These are phyloP conservation scores for Myotis vivesi DNA, from an alignment of 2,797 vertebrate genomes.

Conservation along the genomic window DNA sequence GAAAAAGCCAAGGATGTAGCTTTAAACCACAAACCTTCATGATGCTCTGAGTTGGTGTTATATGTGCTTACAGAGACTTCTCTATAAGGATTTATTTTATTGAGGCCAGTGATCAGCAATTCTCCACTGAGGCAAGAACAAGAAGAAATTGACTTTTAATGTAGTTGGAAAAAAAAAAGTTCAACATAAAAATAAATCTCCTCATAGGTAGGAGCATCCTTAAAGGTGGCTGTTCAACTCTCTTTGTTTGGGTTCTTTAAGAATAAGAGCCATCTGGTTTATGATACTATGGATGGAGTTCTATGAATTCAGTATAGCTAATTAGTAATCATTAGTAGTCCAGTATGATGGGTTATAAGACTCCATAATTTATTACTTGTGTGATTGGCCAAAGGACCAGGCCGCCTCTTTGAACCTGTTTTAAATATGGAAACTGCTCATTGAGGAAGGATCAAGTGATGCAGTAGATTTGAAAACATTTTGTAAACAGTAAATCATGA, in stretches of 20 bases:
- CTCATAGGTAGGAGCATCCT: background rate
- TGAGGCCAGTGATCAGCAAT: background rate
- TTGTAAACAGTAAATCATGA: background rate
- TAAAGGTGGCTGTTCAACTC: background rate
- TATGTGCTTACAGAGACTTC: background rate
- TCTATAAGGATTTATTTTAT: constrained; percentile 27
- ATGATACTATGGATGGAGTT: background rate
- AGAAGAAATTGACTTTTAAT: constrained; percentile 22
- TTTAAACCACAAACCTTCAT: background rate
- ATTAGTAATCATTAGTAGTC: background rate
- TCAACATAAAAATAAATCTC: constrained; percentile 40
- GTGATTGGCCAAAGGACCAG: background rate
- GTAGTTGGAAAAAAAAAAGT: constrained; percentile 9
- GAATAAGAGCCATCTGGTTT: background rate
- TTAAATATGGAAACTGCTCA: constrained; percentile 16
- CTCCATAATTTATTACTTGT: constrained; percentile 50
- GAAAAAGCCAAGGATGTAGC: background rate
- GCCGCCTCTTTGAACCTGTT: background rate
- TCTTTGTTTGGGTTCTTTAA: background rate
- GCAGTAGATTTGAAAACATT: background rate
- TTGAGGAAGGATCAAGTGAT: constrained; percentile 39
- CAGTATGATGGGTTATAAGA: background rate
- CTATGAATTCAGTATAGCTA: background rate
- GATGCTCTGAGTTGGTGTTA: background rate
- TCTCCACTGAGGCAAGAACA: background rate